Percentiles rank a stretch among this genome's conserved stretches.
phyloP scores from a whole-genome alignment of 1,140 invertebrate species.

The Alviniconcha marisindica region DNA sequence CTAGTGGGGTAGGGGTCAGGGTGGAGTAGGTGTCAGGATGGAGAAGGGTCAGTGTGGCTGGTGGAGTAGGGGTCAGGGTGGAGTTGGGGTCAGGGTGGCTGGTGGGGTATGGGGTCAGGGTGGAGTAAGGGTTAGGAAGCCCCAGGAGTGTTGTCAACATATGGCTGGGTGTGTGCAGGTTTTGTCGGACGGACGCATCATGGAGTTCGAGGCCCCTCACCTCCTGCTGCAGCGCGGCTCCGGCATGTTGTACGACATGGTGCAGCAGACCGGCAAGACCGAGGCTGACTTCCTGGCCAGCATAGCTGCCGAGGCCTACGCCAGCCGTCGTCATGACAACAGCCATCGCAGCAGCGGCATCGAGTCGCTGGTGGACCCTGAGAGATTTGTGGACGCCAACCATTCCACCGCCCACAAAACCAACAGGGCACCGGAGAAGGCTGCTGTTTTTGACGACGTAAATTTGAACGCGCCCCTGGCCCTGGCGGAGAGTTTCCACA shows the following conservation, averaged over 20 bases:
- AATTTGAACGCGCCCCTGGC: conserved; percentile 6
- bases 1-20: no score
- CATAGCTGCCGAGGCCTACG: conserved; percentile 58
- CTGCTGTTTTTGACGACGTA: neutral
- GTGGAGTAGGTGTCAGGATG: no score
- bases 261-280: conserved; percentile 68
- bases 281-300: conserved; percentile 62
- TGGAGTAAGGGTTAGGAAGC: no score
- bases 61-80: no score
- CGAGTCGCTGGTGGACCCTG: neutral
- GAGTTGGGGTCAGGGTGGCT: no score
- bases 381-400: neutral
- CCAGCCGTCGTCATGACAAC: neutral
- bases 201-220: conserved; percentile 84
- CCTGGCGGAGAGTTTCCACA: conserved; percentile 33
- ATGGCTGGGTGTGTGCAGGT: no score
- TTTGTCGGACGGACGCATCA: conserved; percentile 65
- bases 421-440: neutral
- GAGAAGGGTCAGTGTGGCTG: no score
- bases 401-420: neutral
- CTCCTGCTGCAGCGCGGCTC: conserved; percentile 79
- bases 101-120: no score
- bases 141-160: no score
- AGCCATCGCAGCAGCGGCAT: conserved; percentile 21
- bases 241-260: conserved; percentile 76